phyloP scores from a whole-genome alignment of 2,797 vertebrate species.

The Schizopygopsis pylzovi region DNA sequence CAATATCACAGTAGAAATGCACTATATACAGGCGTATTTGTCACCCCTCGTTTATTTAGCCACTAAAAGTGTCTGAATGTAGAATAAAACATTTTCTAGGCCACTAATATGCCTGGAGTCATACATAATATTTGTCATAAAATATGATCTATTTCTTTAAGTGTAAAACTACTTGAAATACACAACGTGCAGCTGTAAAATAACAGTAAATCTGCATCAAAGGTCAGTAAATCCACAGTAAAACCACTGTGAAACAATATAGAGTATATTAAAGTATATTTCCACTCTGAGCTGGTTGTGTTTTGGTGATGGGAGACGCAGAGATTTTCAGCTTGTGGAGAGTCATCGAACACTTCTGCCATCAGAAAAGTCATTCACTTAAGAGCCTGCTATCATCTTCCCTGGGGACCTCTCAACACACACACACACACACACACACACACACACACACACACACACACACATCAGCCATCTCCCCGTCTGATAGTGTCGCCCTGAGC shows the following conservation, averaged over 20 bases:
- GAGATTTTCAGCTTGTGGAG: constrained; percentile 16
- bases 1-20: background rate
- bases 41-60: background rate
- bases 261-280: background rate
- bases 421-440: constrained; percentile 23
- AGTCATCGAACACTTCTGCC: constrained; percentile 45
- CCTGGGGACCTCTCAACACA: constrained; percentile 40
- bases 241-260: background rate
- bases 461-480: constrained; percentile 3
- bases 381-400: constrained; percentile 44
- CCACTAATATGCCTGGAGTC: background rate
- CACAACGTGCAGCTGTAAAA: background rate
- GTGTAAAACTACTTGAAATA: background rate
- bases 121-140: background rate
- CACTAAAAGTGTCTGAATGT: background rate
- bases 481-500: constrained; percentile 39
- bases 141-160: background rate
- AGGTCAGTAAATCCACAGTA: background rate
- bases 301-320: constrained; percentile 3
- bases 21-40: background rate
- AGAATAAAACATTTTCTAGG: constrained; percentile 13
- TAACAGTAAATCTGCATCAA: constrained; percentile 1
- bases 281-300: background rate
- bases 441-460: background rate
- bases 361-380: constrained; percentile 45